Conservation (phyloP, 1,140 invertebrate genomes). For the Andricus grossulariae region DNA sequence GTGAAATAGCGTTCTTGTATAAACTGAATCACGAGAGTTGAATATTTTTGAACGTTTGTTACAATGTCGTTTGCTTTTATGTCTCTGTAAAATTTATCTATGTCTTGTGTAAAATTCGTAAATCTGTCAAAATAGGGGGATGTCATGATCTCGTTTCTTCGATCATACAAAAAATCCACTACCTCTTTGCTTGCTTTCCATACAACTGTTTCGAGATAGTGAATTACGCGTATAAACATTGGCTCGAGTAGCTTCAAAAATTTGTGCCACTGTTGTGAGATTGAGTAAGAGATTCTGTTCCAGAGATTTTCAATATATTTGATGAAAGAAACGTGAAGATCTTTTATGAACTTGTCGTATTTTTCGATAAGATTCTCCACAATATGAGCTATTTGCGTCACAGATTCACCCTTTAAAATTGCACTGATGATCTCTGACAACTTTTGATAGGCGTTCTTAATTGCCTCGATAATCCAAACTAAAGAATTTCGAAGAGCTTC, state of each 20-base stretch:
- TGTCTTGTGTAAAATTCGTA: conserved; percentile 86
- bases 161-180: conserved; percentile 87
- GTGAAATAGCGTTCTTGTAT: conserved; percentile 85
- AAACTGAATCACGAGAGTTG: conserved; percentile 80
- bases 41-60: conserved; percentile 87
- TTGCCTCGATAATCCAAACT: conserved; percentile 83
- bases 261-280: conserved; percentile 83
- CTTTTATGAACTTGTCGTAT: conserved; percentile 87
- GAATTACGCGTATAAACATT: conserved; percentile 83
- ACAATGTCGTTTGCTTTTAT: conserved; percentile 83
- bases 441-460: conserved; percentile 84
- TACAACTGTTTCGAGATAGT: conserved; percentile 83
- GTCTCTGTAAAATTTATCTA: conserved; percentile 86
- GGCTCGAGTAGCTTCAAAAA: conserved; percentile 85
- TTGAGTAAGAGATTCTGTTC: conserved; percentile 78
- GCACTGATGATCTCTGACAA: conserved; percentile 81
- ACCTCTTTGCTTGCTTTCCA: conserved; percentile 85
- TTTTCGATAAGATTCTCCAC: conserved; percentile 83
- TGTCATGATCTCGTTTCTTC: conserved; percentile 85
- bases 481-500: conserved; percentile 85
- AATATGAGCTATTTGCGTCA: conserved; percentile 81
- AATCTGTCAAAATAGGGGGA: conserved; percentile 87
- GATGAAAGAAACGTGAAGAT: conserved; percentile 85
- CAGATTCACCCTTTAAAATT: conserved; percentile 83
- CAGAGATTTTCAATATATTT: conserved; percentile 85